Percentiles rank a stretch among this genome's conserved stretches.
phyloP scores from a whole-genome alignment of 2,113 vertebrate species.

The Brachypodius melanocephalos region DNA sequence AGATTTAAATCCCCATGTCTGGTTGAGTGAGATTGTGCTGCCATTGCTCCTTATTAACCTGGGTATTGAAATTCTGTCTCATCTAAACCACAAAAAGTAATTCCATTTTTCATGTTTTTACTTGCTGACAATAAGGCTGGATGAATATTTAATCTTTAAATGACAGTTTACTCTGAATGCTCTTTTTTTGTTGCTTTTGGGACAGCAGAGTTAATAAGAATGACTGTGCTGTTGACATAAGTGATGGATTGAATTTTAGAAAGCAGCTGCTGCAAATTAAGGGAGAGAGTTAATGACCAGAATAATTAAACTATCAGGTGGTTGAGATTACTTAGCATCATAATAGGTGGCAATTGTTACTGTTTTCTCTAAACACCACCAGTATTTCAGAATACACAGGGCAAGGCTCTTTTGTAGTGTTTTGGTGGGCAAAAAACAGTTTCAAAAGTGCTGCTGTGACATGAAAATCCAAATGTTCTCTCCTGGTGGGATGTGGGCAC shows the following conservation, averaged over 20 bases:
- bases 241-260: background rate
- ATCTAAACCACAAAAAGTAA: background rate
- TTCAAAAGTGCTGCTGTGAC: background rate
- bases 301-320: slow-evolving; percentile 22
- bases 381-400: background rate
- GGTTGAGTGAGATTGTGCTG: background rate
- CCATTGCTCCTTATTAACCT: slow-evolving; percentile 4
- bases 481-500: background rate
- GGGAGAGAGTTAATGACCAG: background rate
- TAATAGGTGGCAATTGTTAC: background rate
- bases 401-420: background rate
- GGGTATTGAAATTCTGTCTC: slow-evolving; percentile 7
- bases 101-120: slow-evolving; percentile 15
- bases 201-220: background rate
- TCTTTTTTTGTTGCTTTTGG: background rate
- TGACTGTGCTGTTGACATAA: background rate
- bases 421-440: background rate
- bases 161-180: background rate
- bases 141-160: background rate
- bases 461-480: background rate
- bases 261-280: slow-evolving; percentile 25
- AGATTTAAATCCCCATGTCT: background rate
- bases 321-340: background rate
- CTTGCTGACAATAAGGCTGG: background rate
- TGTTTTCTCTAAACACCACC: background rate